These are phyloP conservation scores for Hybognathus amarus DNA, from an alignment of 2,797 vertebrate genomes.

Conservation along the genomic window DNA sequence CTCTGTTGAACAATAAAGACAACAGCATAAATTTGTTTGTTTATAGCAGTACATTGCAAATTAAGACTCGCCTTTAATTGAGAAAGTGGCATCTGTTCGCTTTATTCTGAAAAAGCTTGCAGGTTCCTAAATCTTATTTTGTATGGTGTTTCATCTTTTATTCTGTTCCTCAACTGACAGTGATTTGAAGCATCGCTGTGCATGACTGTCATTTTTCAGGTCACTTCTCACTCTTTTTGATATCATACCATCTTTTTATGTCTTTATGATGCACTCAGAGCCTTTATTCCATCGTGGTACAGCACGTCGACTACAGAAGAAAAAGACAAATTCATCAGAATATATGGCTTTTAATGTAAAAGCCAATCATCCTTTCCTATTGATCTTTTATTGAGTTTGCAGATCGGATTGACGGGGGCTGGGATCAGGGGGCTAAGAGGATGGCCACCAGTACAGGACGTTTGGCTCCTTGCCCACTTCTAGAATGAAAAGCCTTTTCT, in stretches of 20 bases:
- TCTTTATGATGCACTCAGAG: constrained; percentile 47
- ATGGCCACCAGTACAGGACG: constrained; percentile 65
- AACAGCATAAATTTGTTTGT: constrained; percentile 62
- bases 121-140: constrained; percentile 26
- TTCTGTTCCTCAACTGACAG: constrained; percentile 9
- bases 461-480: constrained; percentile 69
- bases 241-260: constrained; percentile 39
- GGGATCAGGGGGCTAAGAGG: constrained; percentile 81
- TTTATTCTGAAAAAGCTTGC: constrained; percentile 57
- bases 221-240: constrained; percentile 49
- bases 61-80: constrained; percentile 66
- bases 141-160: constrained; percentile 3
- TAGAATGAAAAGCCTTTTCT: constrained; percentile 86
- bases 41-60: constrained; percentile 64
- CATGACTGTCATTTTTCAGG: constrained; percentile 16
- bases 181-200: constrained; percentile 34
- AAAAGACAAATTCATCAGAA: constrained; percentile 86
- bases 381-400: constrained; percentile 90
- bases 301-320: constrained; percentile 63
- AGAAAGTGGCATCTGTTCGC: constrained; percentile 69
- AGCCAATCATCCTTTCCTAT: constrained; percentile 73
- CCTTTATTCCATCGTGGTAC: constrained; percentile 49
- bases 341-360: constrained; percentile 89
- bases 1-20: constrained; percentile 69
- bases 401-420: constrained; percentile 71